These are phyloP conservation scores for Menidia menidia DNA, from an alignment of 2,797 vertebrate species.

Conservation along the genomic window DNA sequence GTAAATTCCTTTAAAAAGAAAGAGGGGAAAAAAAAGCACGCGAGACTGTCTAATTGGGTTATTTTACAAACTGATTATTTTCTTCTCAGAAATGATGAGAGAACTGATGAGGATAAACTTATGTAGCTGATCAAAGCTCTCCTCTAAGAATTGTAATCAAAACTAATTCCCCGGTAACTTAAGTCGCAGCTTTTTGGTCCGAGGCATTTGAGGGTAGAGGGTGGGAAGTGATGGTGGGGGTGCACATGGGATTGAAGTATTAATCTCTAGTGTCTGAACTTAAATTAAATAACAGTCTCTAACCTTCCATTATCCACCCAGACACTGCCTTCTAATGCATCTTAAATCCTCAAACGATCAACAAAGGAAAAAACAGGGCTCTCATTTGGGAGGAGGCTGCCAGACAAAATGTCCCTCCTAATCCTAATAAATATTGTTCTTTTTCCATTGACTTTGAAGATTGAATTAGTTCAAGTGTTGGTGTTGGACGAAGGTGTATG, in stretches of 20 bases:
- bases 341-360: slow-evolving; percentile 88
- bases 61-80: slow-evolving; percentile 43
- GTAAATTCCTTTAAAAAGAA: slow-evolving; percentile 8
- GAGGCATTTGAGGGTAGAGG: slow-evolving; percentile 48
- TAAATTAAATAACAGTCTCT: slow-evolving; percentile 88
- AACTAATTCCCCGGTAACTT: slow-evolving; percentile 73
- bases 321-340: slow-evolving; percentile 86
- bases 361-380: slow-evolving; percentile 84
- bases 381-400: slow-evolving; percentile 85
- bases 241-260: slow-evolving; percentile 79
- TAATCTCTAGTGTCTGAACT: slow-evolving; percentile 87
- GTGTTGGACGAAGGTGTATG: slow-evolving; percentile 87
- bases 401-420: slow-evolving; percentile 86
- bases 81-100: slow-evolving; percentile 36
- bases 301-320: slow-evolving; percentile 87
- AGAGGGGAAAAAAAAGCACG: not conserved
- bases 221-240: slow-evolving; percentile 41
- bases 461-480: slow-evolving; percentile 89
- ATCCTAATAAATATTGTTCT: slow-evolving; percentile 89
- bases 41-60: slow-evolving; percentile 1
- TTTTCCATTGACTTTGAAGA: slow-evolving; percentile 88
- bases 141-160: slow-evolving; percentile 71
- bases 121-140: slow-evolving; percentile 68
- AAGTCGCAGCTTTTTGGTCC: slow-evolving; percentile 70
- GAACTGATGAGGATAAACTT: slow-evolving; percentile 46